These are phyloP conservation scores for Phenganax subtilis DNA, from an alignment of 92 coral and sea anemone genomes.

Conservation along the genomic window DNA sequence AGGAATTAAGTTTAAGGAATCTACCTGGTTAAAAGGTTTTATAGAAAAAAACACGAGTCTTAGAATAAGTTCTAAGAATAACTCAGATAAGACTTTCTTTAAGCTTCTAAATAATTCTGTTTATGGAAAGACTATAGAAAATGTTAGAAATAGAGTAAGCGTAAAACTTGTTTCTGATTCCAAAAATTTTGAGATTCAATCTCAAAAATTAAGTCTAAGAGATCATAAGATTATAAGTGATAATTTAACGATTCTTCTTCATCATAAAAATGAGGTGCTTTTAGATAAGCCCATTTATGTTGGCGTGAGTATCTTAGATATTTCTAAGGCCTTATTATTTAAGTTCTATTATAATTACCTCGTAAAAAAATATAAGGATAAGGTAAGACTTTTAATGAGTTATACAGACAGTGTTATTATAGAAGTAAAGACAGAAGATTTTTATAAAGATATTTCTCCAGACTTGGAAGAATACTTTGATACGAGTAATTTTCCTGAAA, in stretches of 20 bases:
- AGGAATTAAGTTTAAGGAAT: not conserved
- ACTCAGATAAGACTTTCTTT: not conserved
- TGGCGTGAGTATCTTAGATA: not conserved
- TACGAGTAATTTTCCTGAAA: not conserved
- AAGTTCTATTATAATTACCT: not conserved
- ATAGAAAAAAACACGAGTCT: not conserved
- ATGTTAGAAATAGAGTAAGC: not conserved
- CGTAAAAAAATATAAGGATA: not conserved
- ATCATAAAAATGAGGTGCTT: not conserved
- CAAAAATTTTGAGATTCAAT: not conserved
- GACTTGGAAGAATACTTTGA: not conserved
- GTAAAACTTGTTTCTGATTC: not conserved
- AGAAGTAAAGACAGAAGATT: not conserved
- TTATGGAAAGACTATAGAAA: not conserved
- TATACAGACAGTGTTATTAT: not conserved
- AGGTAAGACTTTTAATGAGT: not conserved
- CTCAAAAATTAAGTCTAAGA: not conserved
- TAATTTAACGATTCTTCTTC: not conserved
- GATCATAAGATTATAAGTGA: not conserved
- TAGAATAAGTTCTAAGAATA: not conserved
- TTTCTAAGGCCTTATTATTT: not conserved
- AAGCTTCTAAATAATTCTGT: not conserved
- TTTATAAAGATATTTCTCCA: not conserved
- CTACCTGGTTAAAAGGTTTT: not conserved
- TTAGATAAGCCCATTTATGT: not conserved